Percentiles rank a stretch among this genome's conserved stretches.
These are phyloP conservation scores for Monodelphis domestica DNA, from an alignment of 2,797 vertebrate species.

Conservation along the genomic window DNA sequence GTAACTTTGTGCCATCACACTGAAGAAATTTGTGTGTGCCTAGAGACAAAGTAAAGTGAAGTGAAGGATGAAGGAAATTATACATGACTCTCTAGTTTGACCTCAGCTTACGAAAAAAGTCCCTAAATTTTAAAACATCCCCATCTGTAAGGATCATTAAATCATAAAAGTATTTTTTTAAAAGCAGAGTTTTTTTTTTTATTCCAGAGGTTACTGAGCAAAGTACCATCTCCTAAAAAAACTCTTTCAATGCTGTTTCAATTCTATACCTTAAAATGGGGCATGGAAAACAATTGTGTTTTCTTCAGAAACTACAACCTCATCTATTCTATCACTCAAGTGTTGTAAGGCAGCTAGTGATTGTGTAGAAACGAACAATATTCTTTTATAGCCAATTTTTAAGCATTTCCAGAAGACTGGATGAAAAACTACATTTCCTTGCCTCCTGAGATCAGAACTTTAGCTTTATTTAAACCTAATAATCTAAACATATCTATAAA, in stretches of 20 bases:
- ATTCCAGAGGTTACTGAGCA: constrained; percentile 57
- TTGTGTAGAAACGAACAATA: constrained; percentile 45
- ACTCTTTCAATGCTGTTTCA: constrained; percentile 45
- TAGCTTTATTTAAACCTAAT: constrained; percentile 65
- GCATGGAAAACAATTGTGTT: constrained; percentile 18
- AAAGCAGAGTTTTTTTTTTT: constrained; percentile 56
- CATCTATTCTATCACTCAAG: constrained; percentile 38
- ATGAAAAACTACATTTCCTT: constrained; percentile 60
- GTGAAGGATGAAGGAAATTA: constrained; percentile 41
- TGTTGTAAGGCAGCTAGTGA: constrained; percentile 66
- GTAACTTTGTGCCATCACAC: background rate
- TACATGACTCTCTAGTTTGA: constrained; percentile 60
- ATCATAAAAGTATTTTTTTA: constrained; percentile 44
- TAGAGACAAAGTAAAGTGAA: constrained; percentile 11
- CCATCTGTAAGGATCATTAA: constrained; percentile 52
- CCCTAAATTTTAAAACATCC: constrained; percentile 35
- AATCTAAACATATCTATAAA: constrained; percentile 52
- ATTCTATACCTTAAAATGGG: constrained; percentile 36
- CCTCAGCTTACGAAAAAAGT: constrained; percentile 73
- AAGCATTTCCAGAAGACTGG: constrained; percentile 40
- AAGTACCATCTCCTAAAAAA: constrained; percentile 58
- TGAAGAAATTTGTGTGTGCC: background rate
- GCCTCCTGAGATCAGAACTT: constrained; percentile 72
- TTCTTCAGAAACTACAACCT: constrained; percentile 43
- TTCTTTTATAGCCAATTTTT: constrained; percentile 51